phyloP scores from a whole-genome alignment of 2,113 vertebrate genomes.

The Psittacara wagleri region DNA sequence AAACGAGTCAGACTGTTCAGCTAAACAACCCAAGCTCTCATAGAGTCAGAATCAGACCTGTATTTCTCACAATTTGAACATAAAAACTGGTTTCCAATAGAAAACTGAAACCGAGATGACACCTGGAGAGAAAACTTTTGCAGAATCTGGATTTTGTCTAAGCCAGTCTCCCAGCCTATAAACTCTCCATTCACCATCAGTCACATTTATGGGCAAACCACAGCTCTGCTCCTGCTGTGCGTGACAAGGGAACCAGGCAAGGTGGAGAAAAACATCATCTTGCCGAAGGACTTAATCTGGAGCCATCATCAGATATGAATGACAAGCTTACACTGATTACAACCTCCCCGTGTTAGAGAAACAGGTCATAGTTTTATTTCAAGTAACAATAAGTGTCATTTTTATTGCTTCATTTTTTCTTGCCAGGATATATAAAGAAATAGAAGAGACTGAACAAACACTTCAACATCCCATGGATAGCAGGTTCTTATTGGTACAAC shows the following conservation, averaged over 20 bases:
- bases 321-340: neutral
- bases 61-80: neutral
- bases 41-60: neutral
- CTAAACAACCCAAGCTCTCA: fast-evolving
- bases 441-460: neutral
- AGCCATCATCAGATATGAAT: neutral
- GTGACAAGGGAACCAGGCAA: neutral
- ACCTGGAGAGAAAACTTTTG: neutral
- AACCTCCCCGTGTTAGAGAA: neutral
- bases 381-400: neutral
- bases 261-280: neutral
- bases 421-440: neutral
- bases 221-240: neutral
- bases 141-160: neutral
- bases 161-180: neutral
- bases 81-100: neutral
- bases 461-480: neutral
- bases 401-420: neutral
- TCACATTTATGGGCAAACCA: neutral
- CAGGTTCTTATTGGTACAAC: neutral
- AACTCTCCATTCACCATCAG: neutral
- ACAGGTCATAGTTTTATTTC: neutral
- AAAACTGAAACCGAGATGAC: neutral
- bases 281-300: neutral
- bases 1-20: fast-evolving